phyloP scores from a whole-genome alignment of 1,140 invertebrate genomes.

The Polypedilum vanderplanki region DNA sequence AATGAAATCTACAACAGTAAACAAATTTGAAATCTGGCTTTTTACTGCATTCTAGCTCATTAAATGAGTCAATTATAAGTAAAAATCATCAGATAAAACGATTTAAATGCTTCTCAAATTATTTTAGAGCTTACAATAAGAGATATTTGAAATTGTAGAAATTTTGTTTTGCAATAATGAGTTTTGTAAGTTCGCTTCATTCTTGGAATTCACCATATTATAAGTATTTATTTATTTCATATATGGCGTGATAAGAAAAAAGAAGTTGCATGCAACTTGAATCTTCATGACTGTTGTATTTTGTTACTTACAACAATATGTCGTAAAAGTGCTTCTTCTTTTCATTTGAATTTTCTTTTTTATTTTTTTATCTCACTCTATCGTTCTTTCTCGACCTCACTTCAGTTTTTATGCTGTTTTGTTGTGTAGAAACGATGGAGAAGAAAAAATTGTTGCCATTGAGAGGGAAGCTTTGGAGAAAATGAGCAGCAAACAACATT shows the following conservation, averaged over 20 bases:
- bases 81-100: too few species aligned
- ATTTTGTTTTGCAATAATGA: too few species aligned
- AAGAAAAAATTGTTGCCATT: background rate
- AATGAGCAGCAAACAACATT: background rate
- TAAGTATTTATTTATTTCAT: too few species aligned
- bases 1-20: too few species aligned
- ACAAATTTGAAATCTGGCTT: too few species aligned
- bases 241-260: background rate
- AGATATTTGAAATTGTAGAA: too few species aligned
- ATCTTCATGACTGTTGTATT: background rate
- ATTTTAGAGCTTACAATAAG: too few species aligned
- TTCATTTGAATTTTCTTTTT: background rate
- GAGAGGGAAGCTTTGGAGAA: background rate
- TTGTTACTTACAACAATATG: background rate
- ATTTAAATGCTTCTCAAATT: too few species aligned
- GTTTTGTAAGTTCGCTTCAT: too few species aligned
- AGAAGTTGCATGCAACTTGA: background rate
- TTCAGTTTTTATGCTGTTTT: background rate
- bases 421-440: background rate
- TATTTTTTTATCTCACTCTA: background rate
- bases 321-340: constrained; percentile 1
- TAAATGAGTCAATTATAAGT: too few species aligned
- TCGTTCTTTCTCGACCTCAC: background rate
- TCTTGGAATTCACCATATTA: too few species aligned
- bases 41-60: too few species aligned